Percentiles rank a stretch among this genome's conserved stretches.
Evolutionary conservation across 1,140 invertebrate genomes (phyloP).

Genomic region (Lutraria rhynchaena): DNA sequence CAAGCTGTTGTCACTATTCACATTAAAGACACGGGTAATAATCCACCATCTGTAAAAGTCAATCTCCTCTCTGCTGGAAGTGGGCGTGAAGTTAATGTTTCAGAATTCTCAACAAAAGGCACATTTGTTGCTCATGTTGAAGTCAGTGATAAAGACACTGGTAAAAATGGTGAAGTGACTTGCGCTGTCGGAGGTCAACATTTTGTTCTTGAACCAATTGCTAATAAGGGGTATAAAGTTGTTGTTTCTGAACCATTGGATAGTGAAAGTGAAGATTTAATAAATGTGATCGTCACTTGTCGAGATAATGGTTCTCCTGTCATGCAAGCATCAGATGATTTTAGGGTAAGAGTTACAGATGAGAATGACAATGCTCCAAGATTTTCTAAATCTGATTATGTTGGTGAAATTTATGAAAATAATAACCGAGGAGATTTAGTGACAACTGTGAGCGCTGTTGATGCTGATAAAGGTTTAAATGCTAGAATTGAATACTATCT

Average conservation of each 20-base stretch:
- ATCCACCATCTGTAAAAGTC: constrained; percentile 91
- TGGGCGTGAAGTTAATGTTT: constrained; percentile 79
- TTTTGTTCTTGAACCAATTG: constrained; percentile 68
- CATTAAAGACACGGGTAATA: constrained; percentile 96
- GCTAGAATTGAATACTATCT: constrained; percentile 96
- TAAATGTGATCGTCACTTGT: constrained; percentile 95
- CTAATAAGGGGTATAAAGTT: constrained; percentile 64
- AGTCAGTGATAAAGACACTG: constrained; percentile 72
- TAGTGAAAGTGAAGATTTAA: constrained; percentile 91
- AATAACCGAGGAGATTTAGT: constrained; percentile 94
- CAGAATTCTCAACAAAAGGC: constrained; percentile 64
- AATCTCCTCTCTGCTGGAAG: constrained; percentile 66
- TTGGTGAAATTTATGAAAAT: constrained; percentile 93
- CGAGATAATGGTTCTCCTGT: constrained; percentile 96
- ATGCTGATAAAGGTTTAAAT: constrained; percentile 96
- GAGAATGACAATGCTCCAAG: constrained; percentile 98
- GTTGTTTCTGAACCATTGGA: constrained; percentile 95
- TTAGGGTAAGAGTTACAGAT: constrained; percentile 95
- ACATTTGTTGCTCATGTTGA: constrained; percentile 74
- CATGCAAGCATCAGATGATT: constrained; percentile 90
- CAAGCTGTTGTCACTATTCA: constrained; percentile 86
- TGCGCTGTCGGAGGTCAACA: constrained; percentile 63
- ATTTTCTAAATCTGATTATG: constrained; percentile 94
- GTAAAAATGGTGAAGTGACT: constrained; percentile 68
- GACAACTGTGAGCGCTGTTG: constrained; percentile 95